Evolutionary conservation across 2,888 invertebrate species (phyloP).

Genomic region (Hyles lineata): DNA sequence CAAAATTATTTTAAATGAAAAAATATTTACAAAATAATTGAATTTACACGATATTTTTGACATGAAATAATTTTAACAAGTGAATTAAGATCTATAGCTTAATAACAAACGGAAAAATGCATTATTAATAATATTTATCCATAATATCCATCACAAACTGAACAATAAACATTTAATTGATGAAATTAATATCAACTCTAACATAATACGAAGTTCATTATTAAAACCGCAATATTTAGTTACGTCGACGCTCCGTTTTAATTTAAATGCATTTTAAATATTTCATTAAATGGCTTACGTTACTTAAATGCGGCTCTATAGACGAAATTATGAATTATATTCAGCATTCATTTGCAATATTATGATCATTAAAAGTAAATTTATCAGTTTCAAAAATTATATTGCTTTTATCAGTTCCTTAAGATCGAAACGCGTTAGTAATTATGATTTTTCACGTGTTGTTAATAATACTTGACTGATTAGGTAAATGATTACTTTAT

Average conservation of each 20-base stretch:
- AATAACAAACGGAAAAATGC: constrained; percentile 36
- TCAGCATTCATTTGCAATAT: not conserved
- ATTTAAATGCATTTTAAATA: constrained; percentile 27
- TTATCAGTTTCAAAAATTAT: not conserved
- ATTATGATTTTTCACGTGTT: not conserved
- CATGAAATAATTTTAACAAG: constrained; percentile 22
- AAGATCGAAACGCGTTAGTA: not conserved
- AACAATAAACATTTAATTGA: constrained; percentile 21
- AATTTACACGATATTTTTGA: constrained; percentile 13
- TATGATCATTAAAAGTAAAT: not conserved
- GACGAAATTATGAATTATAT: not conserved
- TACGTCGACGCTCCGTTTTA: not conserved
- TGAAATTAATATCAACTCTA: constrained; percentile 30
- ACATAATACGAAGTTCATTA: constrained; percentile 33
- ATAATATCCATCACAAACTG: constrained; percentile 16
- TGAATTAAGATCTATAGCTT: not conserved
- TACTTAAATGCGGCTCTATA: not conserved
- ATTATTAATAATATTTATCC: constrained; percentile 30
- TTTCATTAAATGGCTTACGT: not conserved
- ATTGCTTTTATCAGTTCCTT: not conserved
- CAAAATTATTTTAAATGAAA: constrained; percentile 59
- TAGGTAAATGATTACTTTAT: not conserved
- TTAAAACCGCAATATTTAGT: constrained; percentile 17
- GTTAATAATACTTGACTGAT: not conserved
- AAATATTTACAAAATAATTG: constrained; percentile 40